Percentiles rank a stretch among this genome's conserved stretches.
phyloP scores from a whole-genome alignment of 1,140 invertebrate genomes.

The Eufriesea mexicana region DNA sequence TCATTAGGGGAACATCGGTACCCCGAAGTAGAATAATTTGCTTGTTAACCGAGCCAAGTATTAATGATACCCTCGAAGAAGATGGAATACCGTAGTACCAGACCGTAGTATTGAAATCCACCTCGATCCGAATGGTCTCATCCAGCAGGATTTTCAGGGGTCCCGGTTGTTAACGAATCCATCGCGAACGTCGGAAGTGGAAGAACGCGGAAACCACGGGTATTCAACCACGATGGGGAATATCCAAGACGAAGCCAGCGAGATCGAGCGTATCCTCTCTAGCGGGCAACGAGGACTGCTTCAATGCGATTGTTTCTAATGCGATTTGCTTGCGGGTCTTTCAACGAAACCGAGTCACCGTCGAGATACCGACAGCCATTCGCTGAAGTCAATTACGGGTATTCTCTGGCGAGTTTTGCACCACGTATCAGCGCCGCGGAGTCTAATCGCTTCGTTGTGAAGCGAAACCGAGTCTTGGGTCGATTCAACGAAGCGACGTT shows the following conservation, averaged over 20 bases:
- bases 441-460: too few species aligned
- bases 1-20: too few species aligned
- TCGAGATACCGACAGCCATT: background rate
- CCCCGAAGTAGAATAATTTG: too few species aligned
- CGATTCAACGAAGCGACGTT: background rate
- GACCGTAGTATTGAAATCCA: too few species aligned
- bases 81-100: too few species aligned
- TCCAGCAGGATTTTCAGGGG: background rate
- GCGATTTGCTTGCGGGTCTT: background rate
- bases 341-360: background rate
- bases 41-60: too few species aligned
- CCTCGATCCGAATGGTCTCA: too few species aligned
- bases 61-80: too few species aligned
- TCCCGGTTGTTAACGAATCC: background rate
- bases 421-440: background rate
- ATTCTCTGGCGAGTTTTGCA: background rate
- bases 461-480: background rate
- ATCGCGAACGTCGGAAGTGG: background rate
- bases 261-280: background rate
- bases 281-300: background rate
- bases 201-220: too few species aligned
- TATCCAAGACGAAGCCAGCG: background rate
- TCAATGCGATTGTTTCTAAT: conserved; percentile 8
- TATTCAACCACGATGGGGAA: too few species aligned
- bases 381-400: background rate